Percentiles rank a stretch among this genome's conserved stretches.
phyloP scores from a whole-genome alignment of 2,888 invertebrate genomes.

The Phortica magna region DNA sequence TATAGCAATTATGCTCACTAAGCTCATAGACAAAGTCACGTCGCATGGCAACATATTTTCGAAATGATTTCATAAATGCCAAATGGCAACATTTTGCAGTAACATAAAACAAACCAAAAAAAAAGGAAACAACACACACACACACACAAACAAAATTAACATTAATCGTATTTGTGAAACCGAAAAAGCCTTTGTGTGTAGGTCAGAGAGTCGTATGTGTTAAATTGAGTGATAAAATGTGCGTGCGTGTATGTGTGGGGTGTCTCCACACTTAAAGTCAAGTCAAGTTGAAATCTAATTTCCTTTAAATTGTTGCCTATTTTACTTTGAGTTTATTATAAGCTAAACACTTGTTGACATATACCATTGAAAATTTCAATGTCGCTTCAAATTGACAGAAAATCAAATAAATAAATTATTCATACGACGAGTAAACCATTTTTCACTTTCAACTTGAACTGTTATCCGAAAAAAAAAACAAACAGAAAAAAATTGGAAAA shows the following conservation, averaged over 20 bases:
- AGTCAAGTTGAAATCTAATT: too few relatives aligned
- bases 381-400: background rate
- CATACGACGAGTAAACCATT: conserved; percentile 17
- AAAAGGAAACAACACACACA: background rate
- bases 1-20: conserved; percentile 60
- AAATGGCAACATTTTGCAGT: conserved; percentile 35
- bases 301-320: background rate
- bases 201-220: too few relatives aligned
- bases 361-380: background rate
- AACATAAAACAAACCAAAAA: background rate
- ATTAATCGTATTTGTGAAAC: too few relatives aligned
- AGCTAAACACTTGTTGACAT: conserved; percentile 20
- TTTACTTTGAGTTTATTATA: background rate
- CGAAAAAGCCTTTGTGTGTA: too few relatives aligned
- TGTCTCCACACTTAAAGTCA: background rate
- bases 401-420: conserved; percentile 33
- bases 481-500: background rate
- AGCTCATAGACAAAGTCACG: conserved; percentile 55
- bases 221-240: conserved; percentile 19
- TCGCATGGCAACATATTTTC: conserved; percentile 57
- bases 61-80: conserved; percentile 64
- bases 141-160: too few relatives aligned
- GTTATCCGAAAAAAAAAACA: background rate
- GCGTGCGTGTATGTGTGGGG: background rate
- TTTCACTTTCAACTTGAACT: conserved; percentile 4